phyloP scores from a whole-genome alignment of 53 echinoderm and acorn worm genomes.

The Temnopleurus reevesii region DNA sequence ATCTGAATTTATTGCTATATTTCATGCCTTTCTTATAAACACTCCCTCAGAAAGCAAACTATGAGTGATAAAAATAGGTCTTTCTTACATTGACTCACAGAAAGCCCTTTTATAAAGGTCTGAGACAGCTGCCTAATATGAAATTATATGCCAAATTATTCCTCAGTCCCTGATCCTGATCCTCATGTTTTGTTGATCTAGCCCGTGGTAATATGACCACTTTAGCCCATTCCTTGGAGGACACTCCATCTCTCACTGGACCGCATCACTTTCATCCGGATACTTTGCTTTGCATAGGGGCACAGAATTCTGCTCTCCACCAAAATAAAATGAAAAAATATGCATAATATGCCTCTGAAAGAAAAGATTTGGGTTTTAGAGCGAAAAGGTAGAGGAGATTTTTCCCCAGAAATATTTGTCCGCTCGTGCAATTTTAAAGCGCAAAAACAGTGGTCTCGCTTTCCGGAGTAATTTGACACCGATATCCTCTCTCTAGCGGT shows the following conservation, averaged over 20 bases:
- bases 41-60: not conserved
- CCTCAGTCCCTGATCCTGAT: not conserved
- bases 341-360: not conserved
- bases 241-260: conserved; percentile 3
- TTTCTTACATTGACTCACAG: not conserved
- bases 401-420: conserved; percentile 1
- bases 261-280: conserved; percentile 18
- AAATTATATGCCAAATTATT: conserved; percentile 16
- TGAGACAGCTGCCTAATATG: conserved; percentile 6
- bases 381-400: not conserved
- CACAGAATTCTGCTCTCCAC: not conserved
- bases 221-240: not conserved
- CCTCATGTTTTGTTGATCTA: conserved; percentile 27
- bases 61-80: conserved; percentile 11
- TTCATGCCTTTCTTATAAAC: not conserved
- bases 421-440: conserved; percentile 17
- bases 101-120: not conserved
- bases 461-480: conserved; percentile 24
- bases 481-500: conserved; percentile 31
- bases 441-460: conserved; percentile 27
- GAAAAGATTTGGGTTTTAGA: not conserved
- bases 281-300: conserved; percentile 18
- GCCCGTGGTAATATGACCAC: conserved; percentile 50
- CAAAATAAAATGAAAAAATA: conserved; percentile 20
- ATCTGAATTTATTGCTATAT: not conserved